Percentiles rank a stretch among this genome's conserved stretches.
Evolutionary conservation across 1,140 invertebrate species (phyloP).

Genomic region (Drosophila micromelanica): DNA sequence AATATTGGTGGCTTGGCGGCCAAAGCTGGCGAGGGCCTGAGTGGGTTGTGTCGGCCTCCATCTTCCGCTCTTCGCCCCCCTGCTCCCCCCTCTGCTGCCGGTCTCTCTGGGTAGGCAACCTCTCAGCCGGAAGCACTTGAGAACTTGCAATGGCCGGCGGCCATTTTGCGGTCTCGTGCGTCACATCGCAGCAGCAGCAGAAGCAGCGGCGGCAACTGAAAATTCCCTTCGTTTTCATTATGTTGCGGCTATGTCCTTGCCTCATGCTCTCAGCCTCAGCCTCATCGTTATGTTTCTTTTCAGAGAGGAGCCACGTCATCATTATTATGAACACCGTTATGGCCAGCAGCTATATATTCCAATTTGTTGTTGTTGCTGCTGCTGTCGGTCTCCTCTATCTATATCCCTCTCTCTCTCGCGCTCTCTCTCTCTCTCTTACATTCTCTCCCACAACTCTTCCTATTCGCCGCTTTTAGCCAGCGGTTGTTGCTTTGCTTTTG

Average conservation of each 20-base stretch:
- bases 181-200: constrained; percentile 48
- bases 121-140: constrained; percentile 83
- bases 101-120: constrained; percentile 68
- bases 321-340: constrained; percentile 83
- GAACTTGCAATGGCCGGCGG: constrained; percentile 77
- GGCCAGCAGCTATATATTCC: constrained; percentile 74
- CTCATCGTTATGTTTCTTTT: constrained; percentile 74
- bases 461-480: constrained; percentile 63
- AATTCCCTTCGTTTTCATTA: constrained; percentile 83
- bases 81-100: constrained; percentile 7
- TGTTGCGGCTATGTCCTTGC: constrained; percentile 79
- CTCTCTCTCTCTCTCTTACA: neutral
- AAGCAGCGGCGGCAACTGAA: constrained; percentile 56
- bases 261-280: constrained; percentile 38
- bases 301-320: constrained; percentile 77
- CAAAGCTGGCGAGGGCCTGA: constrained; percentile 15
- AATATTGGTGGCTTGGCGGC: constrained; percentile 73
- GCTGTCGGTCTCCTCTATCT: constrained; percentile 14
- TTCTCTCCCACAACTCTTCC: constrained; percentile 26
- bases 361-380: constrained; percentile 79
- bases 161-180: constrained; percentile 76
- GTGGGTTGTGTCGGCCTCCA: constrained; percentile 2
- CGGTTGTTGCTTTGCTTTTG: constrained; percentile 77
- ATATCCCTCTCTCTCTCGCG: neutral
- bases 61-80: neutral